Percentiles rank a stretch among this genome's conserved stretches.
phyloP scores from a whole-genome alignment of 2,797 vertebrate species.

The Lindbergichthys nudifrons region DNA sequence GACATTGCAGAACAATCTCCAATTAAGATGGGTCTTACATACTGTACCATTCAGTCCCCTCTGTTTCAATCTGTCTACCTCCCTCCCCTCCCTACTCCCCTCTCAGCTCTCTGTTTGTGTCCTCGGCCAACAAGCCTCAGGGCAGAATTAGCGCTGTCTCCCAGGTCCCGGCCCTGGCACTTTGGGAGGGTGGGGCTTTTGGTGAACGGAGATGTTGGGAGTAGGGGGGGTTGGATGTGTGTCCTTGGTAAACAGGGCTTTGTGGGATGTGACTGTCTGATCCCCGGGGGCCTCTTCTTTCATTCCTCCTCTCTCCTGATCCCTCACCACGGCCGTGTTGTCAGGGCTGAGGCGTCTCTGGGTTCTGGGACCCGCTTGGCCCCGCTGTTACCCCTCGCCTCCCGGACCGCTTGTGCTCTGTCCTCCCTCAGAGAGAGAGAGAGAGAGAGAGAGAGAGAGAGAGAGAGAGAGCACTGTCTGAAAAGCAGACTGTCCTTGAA shows the following conservation, averaged over 20 bases:
- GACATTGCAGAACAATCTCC: slow-evolving; percentile 82
- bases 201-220: slow-evolving; percentile 55
- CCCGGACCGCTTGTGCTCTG: slow-evolving; percentile 32
- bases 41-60: slow-evolving; percentile 79
- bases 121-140: slow-evolving; percentile 74
- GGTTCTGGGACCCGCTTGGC: slow-evolving; percentile 57
- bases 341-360: slow-evolving; percentile 45
- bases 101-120: slow-evolving; percentile 71
- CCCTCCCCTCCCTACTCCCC: slow-evolving; percentile 56
- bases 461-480: slow-evolving; percentile 11
- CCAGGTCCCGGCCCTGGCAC: slow-evolving; percentile 82
- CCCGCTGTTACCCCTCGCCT: slow-evolving; percentile 49
- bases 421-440: slow-evolving; percentile 20
- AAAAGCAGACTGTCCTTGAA: slow-evolving; percentile 44
- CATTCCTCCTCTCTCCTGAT: slow-evolving; percentile 66
- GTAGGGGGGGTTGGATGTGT: slow-evolving; percentile 61
- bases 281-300: slow-evolving; percentile 76
- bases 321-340: slow-evolving; percentile 58
- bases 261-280: slow-evolving; percentile 85
- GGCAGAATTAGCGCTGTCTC: slow-evolving; percentile 83
- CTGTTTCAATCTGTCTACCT: slow-evolving; percentile 53
- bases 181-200: slow-evolving; percentile 67
- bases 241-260: slow-evolving; percentile 84
- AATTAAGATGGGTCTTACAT: slow-evolving; percentile 84
- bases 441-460: slow-evolving; percentile 27